Evolutionary conservation across 2,888 invertebrate genomes (phyloP).

Genomic region (Heliconius ismenius): DNA sequence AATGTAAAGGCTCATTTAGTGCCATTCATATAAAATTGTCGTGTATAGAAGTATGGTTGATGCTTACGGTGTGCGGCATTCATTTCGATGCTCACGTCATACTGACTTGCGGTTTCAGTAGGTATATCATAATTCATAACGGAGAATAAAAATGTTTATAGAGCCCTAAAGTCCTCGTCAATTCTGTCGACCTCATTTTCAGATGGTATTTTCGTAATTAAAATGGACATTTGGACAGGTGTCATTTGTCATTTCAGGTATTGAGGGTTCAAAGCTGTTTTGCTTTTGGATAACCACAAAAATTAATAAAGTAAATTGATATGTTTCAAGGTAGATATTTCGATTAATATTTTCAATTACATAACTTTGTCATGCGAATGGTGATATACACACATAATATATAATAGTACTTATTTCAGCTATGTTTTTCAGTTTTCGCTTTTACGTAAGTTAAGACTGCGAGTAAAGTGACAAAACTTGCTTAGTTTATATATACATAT

Average conservation of each 20-base stretch:
- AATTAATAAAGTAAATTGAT: slow-evolving; percentile 28
- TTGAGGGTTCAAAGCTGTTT: slow-evolving; percentile 32
- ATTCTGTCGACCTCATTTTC: slow-evolving; percentile 52
- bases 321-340: neutral
- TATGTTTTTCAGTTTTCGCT: neutral
- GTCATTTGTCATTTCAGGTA: slow-evolving; percentile 52
- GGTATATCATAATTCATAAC: slow-evolving; percentile 45
- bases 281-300: slow-evolving; percentile 23
- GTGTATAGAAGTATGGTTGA: slow-evolving; percentile 14
- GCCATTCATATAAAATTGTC: slow-evolving; percentile 23
- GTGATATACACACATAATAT: no score
- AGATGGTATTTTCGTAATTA: slow-evolving; percentile 64
- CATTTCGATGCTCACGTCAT: slow-evolving; percentile 21
- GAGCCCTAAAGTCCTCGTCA: slow-evolving; percentile 55
- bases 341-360: neutral
- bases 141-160: slow-evolving; percentile 64
- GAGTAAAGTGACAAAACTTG: no score
- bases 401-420: neutral
- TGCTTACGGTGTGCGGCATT: slow-evolving; percentile 10
- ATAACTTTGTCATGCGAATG: no score
- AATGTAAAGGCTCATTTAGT: slow-evolving; percentile 24
- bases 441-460: neutral
- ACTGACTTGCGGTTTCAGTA: slow-evolving; percentile 27
- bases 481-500: neutral
- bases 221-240: slow-evolving; percentile 59